phyloP scores from a whole-genome alignment of 2,888 invertebrate genomes.

The Eumacrocentrus americanus region DNA sequence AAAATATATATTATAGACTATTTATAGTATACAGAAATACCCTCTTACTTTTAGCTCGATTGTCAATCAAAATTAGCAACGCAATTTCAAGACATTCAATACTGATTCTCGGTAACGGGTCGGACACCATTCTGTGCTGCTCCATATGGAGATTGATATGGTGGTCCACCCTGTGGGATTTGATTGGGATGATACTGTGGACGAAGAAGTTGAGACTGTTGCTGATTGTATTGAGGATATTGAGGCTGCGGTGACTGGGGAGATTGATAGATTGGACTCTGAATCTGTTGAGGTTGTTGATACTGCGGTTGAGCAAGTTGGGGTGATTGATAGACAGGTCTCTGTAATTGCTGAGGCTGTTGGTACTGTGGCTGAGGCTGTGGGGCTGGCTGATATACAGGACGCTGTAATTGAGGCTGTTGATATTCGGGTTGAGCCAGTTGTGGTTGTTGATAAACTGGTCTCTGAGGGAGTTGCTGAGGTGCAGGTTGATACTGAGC shows the following conservation, averaged over 20 bases:
- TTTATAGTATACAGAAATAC: too few relatives aligned
- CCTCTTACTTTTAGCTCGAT: too few relatives aligned
- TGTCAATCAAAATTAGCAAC: neutral
- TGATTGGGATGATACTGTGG: conserved; percentile 25
- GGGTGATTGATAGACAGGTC: neutral
- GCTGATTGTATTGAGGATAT: too few relatives aligned
- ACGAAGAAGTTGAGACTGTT: conserved; percentile 14
- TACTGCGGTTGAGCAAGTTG: conserved; percentile 12
- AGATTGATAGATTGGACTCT: conserved; percentile 28
- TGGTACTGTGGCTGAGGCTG: conserved; percentile 31
- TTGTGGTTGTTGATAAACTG: neutral
- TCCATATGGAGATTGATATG: conserved; percentile 32
- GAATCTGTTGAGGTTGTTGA: conserved; percentile 29
- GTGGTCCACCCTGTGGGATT: conserved; percentile 15
- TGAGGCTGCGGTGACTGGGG: conserved; percentile 27
- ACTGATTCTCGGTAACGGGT: conserved; percentile 50
- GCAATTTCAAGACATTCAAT: conserved; percentile 34
- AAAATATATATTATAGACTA: too few relatives aligned
- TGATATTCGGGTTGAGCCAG: too few relatives aligned
- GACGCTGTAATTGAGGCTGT: conserved; percentile 15
- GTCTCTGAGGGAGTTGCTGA: neutral
- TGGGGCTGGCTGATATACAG: conserved; percentile 2
- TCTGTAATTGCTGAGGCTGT: conserved; percentile 31
- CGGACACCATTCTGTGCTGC: conserved; percentile 39
- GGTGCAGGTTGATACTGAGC: conserved; percentile 11